A percentile compares a stretch with the other conserved stretches of the same genome.
Conservation (phyloP, 2,113 vertebrate genomes). For the Melanocharis versteri region DNA sequence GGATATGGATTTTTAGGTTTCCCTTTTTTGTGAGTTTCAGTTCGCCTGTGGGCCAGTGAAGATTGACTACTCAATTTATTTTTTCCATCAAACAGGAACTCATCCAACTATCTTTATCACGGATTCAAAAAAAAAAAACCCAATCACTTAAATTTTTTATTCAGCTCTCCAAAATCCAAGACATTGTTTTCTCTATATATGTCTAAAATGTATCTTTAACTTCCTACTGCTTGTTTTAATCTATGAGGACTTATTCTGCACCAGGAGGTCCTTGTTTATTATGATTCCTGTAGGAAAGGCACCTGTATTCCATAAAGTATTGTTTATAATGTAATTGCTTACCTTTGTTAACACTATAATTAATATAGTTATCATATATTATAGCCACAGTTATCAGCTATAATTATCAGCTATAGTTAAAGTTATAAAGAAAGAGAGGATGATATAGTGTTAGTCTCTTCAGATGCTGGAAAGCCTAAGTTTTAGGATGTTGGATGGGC, state of each 20-base stretch:
- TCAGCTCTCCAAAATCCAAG: neutral
- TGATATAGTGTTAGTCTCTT: neutral
- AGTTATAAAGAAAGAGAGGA: neutral
- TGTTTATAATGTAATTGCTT: neutral
- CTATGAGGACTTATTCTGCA: neutral
- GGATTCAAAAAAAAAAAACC: neutral
- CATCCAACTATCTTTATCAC: neutral
- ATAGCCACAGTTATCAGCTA: neutral
- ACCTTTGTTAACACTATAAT: neutral
- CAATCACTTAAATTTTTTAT: neutral
- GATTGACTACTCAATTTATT: neutral
- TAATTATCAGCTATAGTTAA: neutral
- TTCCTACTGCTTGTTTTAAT: neutral
- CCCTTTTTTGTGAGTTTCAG: neutral
- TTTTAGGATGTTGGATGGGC: neutral
- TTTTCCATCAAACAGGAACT: neutral
- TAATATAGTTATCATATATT: neutral
- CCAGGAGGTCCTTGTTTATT: neutral
- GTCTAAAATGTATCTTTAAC: neutral
- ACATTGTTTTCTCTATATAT: rapidly evolving
- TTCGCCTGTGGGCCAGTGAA: neutral
- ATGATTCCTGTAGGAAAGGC: neutral
- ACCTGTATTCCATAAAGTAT: neutral
- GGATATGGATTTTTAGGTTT: neutral
- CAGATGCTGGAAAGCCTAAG: neutral